Conservation (phyloP, 2,113 vertebrate species). For the Bubo bubo region DNA sequence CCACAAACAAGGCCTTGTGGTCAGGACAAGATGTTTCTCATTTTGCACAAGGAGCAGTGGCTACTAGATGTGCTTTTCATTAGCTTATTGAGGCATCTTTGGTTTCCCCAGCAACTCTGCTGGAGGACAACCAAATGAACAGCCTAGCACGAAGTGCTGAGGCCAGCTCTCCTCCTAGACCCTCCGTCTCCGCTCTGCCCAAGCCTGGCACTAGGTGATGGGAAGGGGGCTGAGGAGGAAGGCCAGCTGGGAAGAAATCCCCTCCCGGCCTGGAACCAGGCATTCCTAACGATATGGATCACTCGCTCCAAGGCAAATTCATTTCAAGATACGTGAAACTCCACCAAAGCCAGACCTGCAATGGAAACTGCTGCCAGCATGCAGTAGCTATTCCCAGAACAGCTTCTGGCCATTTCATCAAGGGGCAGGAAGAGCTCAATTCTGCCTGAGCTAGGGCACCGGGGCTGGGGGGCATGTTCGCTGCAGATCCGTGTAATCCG, state of each 20-base stretch:
- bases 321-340: neutral
- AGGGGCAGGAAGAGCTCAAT: neutral
- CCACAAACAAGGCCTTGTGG: neutral
- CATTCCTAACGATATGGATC: neutral
- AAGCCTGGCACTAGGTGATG: neutral
- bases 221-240: neutral
- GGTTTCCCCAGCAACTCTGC: neutral
- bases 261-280: neutral
- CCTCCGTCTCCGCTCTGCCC: neutral
- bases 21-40: neutral
- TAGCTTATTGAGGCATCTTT: neutral
- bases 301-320: constrained; percentile 22
- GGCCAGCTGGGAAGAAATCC: neutral
- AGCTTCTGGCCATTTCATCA: neutral
- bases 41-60: neutral
- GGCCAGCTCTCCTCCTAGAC: neutral
- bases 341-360: constrained; percentile 10
- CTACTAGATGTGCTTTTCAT: neutral
- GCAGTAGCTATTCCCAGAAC: neutral
- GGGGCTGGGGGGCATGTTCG: fast-evolving
- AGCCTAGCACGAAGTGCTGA: neutral
- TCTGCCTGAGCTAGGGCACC: neutral
- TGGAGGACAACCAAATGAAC: neutral
- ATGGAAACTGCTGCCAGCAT: neutral
- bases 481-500: neutral